These are phyloP conservation scores for Subanguina moxae DNA, from an alignment of 1,140 invertebrate genomes.

Conservation along the genomic window DNA sequence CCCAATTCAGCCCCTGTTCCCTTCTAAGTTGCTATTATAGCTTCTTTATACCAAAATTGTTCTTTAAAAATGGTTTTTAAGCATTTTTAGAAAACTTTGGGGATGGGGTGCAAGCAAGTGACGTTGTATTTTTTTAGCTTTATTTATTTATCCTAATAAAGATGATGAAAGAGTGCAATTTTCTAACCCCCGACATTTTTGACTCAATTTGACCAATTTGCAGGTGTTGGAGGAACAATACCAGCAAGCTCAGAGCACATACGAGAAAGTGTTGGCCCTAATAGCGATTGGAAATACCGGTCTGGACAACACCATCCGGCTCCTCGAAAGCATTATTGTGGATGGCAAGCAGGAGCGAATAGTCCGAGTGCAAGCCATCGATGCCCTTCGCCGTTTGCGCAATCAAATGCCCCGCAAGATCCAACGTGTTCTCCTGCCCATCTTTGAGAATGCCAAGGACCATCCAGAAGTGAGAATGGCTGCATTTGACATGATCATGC, in stretches of 20 bases:
- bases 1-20: no score
- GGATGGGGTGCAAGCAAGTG: no score
- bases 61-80: no score
- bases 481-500: conserved; percentile 44
- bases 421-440: conserved; percentile 35
- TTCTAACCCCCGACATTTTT: not conserved
- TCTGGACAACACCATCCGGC: conserved; percentile 35
- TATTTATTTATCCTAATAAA: not conserved
- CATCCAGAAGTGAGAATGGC: conserved; percentile 44
- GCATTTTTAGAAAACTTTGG: no score
- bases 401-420: conserved; percentile 34
- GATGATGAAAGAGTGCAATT: not conserved
- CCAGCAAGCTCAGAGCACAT: conserved; percentile 29
- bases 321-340: conserved; percentile 39
- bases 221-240: conserved; percentile 32
- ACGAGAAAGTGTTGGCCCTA: conserved; percentile 46
- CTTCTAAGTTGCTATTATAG: no score
- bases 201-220: conserved; percentile 11
- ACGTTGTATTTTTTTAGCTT: no score
- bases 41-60: no score
- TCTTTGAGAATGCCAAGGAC: conserved; percentile 42
- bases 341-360: conserved; percentile 23
- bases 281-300: conserved; percentile 42
- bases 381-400: conserved; percentile 34
- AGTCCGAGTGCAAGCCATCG: conserved; percentile 33